These are phyloP conservation scores for Otolemur crassicaudatus DNA, from an alignment of 2,797 vertebrate genomes.

Conservation along the genomic window DNA sequence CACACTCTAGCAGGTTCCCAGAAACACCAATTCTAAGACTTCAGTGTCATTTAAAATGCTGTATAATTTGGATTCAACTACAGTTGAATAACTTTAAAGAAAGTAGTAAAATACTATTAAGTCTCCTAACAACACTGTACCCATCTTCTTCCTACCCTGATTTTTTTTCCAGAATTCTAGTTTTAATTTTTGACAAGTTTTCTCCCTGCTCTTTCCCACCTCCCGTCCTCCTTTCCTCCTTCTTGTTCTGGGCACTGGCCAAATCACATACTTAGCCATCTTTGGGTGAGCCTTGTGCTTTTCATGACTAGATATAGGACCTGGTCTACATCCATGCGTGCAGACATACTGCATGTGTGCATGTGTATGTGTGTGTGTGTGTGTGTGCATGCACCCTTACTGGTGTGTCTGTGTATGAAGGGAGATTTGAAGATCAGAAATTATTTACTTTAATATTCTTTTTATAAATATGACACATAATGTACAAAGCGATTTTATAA, in stretches of 20 bases:
- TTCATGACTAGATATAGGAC: neutral
- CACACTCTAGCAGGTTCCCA: neutral
- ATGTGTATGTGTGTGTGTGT: too few relatives aligned
- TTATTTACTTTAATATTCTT: neutral
- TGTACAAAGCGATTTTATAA: neutral
- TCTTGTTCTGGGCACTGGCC: neutral
- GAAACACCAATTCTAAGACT: neutral
- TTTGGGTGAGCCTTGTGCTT: neutral
- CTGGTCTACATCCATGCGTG: fast-evolving
- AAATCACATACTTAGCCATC: neutral
- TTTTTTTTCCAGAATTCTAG: neutral
- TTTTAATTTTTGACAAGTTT: fast-evolving
- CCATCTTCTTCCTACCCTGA: neutral
- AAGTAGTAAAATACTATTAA: neutral
- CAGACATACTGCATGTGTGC: neutral
- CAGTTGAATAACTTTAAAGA: constrained; percentile 56
- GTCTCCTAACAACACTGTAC: neutral
- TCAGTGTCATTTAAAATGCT: constrained; percentile 2
- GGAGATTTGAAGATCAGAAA: neutral
- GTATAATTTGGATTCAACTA: constrained; percentile 46
- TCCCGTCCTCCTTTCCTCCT: neutral
- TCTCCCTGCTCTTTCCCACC: fast-evolving
- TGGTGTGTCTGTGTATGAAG: neutral
- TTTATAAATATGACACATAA: neutral
- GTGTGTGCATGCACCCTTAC: fast-evolving